These are phyloP conservation scores for Phalacrocorax carbo DNA, from an alignment of 2,113 vertebrate genomes.

Conservation along the genomic window DNA sequence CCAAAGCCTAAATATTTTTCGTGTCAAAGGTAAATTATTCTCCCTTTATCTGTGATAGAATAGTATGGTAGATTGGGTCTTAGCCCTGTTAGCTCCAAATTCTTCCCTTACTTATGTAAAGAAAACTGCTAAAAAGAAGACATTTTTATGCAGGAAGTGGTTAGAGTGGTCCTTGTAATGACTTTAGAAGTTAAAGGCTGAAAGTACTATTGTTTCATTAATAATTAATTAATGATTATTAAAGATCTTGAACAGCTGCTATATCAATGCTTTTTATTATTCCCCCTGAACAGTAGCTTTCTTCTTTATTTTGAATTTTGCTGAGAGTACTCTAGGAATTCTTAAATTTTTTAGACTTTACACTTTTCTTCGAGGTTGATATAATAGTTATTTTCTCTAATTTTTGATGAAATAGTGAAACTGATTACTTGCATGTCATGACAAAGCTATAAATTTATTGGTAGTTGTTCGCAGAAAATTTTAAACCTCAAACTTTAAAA, in stretches of 20 bases:
- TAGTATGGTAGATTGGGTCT: not conserved
- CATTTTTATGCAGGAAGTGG: not conserved
- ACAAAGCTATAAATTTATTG: not conserved
- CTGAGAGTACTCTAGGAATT: not conserved
- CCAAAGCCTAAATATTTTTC: not conserved
- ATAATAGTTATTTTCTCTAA: not conserved
- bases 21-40: not conserved
- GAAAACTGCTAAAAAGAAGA: not conserved
- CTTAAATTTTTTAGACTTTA: not conserved
- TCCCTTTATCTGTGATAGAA: not conserved
- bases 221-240: not conserved
- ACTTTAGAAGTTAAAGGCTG: not conserved
- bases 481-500: not conserved
- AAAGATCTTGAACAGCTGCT: not conserved
- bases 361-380: not conserved
- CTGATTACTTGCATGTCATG: not conserved
- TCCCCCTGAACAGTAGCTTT: not conserved
- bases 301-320: not conserved
- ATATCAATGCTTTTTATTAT: not conserved
- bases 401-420: not conserved
- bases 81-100: not conserved
- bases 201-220: not conserved
- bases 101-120: not conserved
- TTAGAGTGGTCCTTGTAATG: not conserved
- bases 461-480: not conserved